A percentile compares a stretch with the other conserved stretches of the same genome.
Conservation (phyloP, 2,113 vertebrate genomes). For the Phylloscopus trochiloides region DNA sequence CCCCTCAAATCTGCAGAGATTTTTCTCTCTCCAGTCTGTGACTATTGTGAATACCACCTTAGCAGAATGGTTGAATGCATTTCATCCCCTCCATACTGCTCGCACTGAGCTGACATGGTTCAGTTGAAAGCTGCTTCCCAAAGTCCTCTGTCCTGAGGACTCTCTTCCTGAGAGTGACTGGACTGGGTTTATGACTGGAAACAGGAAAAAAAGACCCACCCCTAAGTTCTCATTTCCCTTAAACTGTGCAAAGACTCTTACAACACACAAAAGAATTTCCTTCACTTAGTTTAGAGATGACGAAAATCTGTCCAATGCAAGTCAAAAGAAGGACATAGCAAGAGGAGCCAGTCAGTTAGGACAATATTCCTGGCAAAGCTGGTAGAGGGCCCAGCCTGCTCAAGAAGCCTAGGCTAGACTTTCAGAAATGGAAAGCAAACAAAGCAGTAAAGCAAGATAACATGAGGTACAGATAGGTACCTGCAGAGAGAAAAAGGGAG, state of each 20-base stretch:
- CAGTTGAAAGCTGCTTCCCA: background rate
- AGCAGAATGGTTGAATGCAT: background rate
- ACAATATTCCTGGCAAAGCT: background rate
- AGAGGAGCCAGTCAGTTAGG: background rate
- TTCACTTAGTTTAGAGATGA: background rate
- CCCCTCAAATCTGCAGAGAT: background rate
- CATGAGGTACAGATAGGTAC: background rate
- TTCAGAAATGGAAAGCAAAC: background rate
- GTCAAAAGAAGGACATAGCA: background rate
- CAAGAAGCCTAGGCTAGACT: background rate
- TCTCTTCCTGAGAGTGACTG: background rate
- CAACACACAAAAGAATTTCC: background rate
- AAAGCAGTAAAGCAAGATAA: background rate
- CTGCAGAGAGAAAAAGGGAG: background rate
- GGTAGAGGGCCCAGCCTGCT: background rate
- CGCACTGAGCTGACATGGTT: background rate
- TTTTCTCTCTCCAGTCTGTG: background rate
- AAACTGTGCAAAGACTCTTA: background rate
- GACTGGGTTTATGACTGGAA: background rate
- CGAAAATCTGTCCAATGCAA: background rate
- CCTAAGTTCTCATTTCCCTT: background rate
- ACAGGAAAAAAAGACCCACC: rapidly evolving
- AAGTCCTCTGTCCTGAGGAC: background rate
- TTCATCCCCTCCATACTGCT: background rate
- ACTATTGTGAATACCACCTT: background rate